phyloP scores from a whole-genome alignment of 2,113 vertebrate genomes.

The Mionectes macconnelli region DNA sequence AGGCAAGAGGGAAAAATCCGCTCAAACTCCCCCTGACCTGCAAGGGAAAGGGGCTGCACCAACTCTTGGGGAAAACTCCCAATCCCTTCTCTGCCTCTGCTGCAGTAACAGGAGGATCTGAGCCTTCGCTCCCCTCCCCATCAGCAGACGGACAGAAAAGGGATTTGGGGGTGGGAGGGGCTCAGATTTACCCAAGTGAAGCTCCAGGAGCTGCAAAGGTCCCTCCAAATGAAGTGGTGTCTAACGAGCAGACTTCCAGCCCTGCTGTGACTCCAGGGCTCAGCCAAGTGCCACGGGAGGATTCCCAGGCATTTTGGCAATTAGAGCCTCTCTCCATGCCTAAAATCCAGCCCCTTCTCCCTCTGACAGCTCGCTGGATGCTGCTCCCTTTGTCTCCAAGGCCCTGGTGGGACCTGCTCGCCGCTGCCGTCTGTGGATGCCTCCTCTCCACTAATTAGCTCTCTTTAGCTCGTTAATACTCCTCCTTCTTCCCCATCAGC shows the following conservation, averaged over 20 bases:
- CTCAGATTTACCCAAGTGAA: not conserved
- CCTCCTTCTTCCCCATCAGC: not conserved
- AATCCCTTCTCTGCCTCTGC: not conserved
- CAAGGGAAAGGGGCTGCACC: not conserved
- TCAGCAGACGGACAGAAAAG: not conserved
- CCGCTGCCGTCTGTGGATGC: not conserved
- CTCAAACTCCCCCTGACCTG: not conserved
- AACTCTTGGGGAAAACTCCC: fast-evolving
- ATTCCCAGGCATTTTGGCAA: not conserved
- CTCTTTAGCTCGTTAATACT: not conserved
- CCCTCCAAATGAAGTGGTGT: not conserved
- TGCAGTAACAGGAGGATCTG: not conserved
- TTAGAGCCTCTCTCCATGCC: not conserved
- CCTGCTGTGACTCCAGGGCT: not conserved
- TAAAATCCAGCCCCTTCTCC: not conserved
- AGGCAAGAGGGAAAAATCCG: too few species aligned
- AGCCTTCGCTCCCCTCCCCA: not conserved
- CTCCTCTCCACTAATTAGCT: slow-evolving; percentile 19
- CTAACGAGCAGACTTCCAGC: not conserved
- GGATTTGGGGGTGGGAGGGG: not conserved
- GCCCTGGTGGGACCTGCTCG: not conserved
- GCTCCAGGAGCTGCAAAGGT: not conserved
- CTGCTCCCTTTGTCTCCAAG: not conserved
- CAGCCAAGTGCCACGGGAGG: not conserved
- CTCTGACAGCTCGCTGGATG: not conserved